A percentile compares a stretch with the other conserved stretches of the same genome.
These are phyloP conservation scores for Idaea straminata DNA, from an alignment of 2,888 invertebrate genomes.

Conservation along the genomic window DNA sequence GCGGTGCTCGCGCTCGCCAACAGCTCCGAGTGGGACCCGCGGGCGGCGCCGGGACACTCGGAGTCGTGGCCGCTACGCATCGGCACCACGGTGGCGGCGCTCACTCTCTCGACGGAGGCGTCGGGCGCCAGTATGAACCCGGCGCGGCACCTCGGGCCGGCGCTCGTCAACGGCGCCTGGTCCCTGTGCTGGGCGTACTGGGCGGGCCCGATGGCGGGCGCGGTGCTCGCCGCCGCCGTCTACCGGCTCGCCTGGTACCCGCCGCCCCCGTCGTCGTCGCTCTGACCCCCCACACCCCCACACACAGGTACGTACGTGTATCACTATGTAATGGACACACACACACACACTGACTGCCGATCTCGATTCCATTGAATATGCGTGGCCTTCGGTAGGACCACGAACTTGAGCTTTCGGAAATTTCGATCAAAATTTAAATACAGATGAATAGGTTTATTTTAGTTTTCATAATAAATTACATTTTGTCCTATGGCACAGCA, in stretches of 20 bases:
- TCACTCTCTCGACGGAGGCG: slow-evolving; percentile 83
- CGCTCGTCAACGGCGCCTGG: slow-evolving; percentile 83
- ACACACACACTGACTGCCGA: no score
- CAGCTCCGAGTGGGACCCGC: slow-evolving; percentile 86
- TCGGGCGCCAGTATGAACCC: slow-evolving; percentile 86
- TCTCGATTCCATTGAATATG: no score
- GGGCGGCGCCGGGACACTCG: slow-evolving; percentile 75
- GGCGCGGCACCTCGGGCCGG: slow-evolving; percentile 85
- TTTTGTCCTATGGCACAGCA: no score
- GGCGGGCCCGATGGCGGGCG: slow-evolving; percentile 77
- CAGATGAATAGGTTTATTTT: no score
- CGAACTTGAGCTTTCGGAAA: no score
- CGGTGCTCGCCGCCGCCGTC: slow-evolving; percentile 39
- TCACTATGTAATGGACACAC: no score
- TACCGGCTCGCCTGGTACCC: slow-evolving; percentile 44
- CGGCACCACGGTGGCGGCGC: slow-evolving; percentile 81
- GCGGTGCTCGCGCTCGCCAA: slow-evolving; percentile 82
- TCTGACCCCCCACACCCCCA: no score
- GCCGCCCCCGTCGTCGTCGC: neutral
- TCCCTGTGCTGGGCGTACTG: slow-evolving; percentile 86
- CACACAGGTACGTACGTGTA: no score
- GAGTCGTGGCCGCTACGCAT: slow-evolving; percentile 85
- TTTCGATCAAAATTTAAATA: no score
- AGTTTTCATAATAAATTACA: no score
- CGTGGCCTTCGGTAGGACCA: no score